These are phyloP conservation scores for Syndactyla subalaris DNA, from an alignment of 2,797 vertebrate species.

Conservation along the genomic window DNA sequence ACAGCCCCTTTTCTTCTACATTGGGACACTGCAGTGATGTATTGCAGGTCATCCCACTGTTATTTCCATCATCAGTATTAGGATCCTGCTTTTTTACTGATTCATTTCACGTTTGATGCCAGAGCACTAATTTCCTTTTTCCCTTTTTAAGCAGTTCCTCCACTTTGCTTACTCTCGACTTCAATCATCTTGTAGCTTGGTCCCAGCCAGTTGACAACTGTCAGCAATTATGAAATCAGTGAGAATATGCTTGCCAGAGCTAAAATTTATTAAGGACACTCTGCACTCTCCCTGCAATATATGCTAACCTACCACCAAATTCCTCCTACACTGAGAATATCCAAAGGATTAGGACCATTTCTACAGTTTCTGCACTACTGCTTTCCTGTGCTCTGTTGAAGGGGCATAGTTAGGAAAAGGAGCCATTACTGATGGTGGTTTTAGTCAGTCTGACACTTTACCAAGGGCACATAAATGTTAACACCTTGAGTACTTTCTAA, in stretches of 20 bases:
- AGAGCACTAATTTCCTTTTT: not conserved
- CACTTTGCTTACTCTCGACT: not conserved
- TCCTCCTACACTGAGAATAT: not conserved
- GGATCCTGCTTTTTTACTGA: not conserved
- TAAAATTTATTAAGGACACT: conserved; percentile 13
- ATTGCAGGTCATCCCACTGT: not conserved
- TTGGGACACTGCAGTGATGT: not conserved
- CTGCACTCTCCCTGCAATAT: not conserved
- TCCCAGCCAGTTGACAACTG: conserved; percentile 44
- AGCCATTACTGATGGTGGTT: not conserved
- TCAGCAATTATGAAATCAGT: conserved; percentile 44
- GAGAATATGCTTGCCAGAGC: conserved; percentile 35
- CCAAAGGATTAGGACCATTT: not conserved
- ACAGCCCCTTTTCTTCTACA: not conserved
- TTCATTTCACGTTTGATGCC: not conserved
- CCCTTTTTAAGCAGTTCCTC: conserved; percentile 9
- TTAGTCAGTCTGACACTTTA: not conserved
- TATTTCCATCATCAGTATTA: not conserved
- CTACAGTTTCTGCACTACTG: not conserved
- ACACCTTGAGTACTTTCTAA: not conserved
- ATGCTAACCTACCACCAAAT: not conserved
- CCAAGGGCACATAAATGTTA: not conserved
- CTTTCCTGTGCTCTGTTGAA: not conserved
- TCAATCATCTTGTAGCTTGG: not conserved
- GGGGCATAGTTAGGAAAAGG: not conserved